Evolutionary conservation across 2,113 vertebrate species (phyloP).

Genomic region (Platichthys flesus): DNA sequence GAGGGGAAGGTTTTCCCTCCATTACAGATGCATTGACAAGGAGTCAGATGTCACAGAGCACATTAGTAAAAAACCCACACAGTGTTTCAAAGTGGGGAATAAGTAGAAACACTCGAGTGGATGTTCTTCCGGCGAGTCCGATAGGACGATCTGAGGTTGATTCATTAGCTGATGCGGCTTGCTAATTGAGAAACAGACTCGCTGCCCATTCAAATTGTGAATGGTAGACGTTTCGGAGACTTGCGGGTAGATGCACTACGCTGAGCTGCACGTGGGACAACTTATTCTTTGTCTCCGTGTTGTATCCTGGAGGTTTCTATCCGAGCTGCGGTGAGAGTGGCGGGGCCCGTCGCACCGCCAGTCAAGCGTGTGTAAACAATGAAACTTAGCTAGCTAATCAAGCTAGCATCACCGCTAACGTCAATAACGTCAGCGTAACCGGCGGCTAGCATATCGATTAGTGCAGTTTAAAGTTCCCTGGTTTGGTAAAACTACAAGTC

Average conservation of each 20-base stretch:
- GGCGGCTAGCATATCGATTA: neutral
- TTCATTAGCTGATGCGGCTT: too few relatives aligned
- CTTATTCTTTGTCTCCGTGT: neutral
- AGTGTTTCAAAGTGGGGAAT: too few relatives aligned
- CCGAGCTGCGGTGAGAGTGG: neutral
- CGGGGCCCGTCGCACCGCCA: conserved; percentile 48
- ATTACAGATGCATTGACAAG: neutral
- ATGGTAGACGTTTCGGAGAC: too few relatives aligned
- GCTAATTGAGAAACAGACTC: too few relatives aligned
- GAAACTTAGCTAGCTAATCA: conserved; percentile 76
- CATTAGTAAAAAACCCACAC: conserved; percentile 3
- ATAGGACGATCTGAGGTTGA: too few relatives aligned
- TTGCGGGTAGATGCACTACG: neutral
- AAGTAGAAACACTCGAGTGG: neutral
- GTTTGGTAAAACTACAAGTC: fast-evolving
- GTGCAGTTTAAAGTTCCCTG: neutral
- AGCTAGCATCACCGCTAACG: conserved; percentile 64
- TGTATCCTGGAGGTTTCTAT: neutral
- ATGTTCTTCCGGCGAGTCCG: too few relatives aligned
- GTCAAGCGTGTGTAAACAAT: conserved; percentile 77
- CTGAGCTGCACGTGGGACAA: too few relatives aligned
- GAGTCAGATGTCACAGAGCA: neutral
- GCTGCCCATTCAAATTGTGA: too few relatives aligned
- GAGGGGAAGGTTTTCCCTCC: neutral
- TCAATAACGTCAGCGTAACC: neutral